phyloP scores from a whole-genome alignment of 2,113 vertebrate species.

The Noctilio leporinus region DNA sequence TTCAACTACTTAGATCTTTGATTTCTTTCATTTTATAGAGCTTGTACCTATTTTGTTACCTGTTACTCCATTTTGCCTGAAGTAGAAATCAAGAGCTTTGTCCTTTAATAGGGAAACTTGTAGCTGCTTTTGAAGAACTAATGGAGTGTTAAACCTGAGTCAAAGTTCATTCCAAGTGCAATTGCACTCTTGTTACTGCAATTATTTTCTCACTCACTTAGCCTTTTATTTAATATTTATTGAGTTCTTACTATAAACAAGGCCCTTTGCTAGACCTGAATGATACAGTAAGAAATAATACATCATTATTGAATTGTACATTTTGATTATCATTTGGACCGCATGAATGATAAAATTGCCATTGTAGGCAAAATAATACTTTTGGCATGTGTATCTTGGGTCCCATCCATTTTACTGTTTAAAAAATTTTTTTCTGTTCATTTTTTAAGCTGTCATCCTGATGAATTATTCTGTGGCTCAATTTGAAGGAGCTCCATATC shows the following conservation, averaged over 20 bases:
- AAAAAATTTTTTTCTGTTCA: too few species aligned
- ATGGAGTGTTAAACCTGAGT: neutral
- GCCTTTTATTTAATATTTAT: neutral
- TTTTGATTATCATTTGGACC: neutral
- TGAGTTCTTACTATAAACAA: neutral
- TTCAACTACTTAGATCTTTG: neutral
- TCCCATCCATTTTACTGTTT: neutral
- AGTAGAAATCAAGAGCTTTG: neutral
- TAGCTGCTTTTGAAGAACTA: neutral
- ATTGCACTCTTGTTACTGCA: neutral
- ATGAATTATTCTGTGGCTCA: neutral
- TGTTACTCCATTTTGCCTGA: neutral
- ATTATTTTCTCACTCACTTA: neutral
- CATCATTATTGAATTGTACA: neutral
- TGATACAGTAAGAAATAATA: neutral
- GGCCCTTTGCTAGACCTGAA: neutral
- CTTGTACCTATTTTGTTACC: neutral
- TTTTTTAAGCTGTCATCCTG: neutral
- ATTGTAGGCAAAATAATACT: neutral
- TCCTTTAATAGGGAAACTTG: neutral
- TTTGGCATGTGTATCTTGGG: neutral
- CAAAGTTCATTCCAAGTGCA: neutral
- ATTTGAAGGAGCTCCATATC: neutral
- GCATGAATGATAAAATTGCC: neutral
- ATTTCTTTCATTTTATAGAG: neutral